phyloP scores from a whole-genome alignment of 1,140 invertebrate species.

The Drosophila ercepeae region DNA sequence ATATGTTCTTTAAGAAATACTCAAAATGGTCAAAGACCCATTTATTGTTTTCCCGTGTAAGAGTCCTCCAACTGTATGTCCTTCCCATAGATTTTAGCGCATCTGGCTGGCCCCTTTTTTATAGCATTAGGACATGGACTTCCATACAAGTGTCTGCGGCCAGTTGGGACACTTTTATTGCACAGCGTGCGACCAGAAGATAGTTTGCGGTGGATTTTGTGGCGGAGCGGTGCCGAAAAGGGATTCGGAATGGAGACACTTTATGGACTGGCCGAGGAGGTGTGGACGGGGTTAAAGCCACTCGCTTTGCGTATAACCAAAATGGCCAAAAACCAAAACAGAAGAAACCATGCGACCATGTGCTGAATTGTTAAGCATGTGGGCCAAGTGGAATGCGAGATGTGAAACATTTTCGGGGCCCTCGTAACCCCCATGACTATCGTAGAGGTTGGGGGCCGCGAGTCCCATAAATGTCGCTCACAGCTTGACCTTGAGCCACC shows the following conservation, averaged over 20 bases:
- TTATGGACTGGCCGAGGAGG: conserved; percentile 38
- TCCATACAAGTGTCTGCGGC: conserved; percentile 63
- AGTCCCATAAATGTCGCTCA: conserved; percentile 69
- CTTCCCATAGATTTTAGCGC: conserved; percentile 54
- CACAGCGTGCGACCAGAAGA: conserved; percentile 73
- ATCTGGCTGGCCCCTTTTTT: conserved; percentile 67
- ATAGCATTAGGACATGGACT: conserved; percentile 71
- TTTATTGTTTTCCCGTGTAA: neutral
- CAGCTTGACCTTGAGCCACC: conserved; percentile 64
- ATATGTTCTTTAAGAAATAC: too few relatives aligned
- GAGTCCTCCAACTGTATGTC: neutral
- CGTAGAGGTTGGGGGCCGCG: conserved; percentile 3
- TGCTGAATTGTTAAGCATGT: conserved; percentile 77
- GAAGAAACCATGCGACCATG: conserved; percentile 48
- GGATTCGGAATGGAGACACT: conserved; percentile 47
- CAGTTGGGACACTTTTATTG: conserved; percentile 75
- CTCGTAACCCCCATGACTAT: neutral
- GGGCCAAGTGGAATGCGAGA: conserved; percentile 47
- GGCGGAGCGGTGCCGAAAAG: conserved; percentile 50
- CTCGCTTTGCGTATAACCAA: conserved; percentile 64
- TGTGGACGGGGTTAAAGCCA: neutral
- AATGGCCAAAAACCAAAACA: conserved; percentile 47
- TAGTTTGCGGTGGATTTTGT: conserved; percentile 79
- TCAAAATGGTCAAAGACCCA: too few relatives aligned
- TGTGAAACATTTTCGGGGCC: conserved; percentile 30